These are phyloP conservation scores for Synchiropus splendidus DNA, from an alignment of 2,113 vertebrate genomes.

Conservation along the genomic window DNA sequence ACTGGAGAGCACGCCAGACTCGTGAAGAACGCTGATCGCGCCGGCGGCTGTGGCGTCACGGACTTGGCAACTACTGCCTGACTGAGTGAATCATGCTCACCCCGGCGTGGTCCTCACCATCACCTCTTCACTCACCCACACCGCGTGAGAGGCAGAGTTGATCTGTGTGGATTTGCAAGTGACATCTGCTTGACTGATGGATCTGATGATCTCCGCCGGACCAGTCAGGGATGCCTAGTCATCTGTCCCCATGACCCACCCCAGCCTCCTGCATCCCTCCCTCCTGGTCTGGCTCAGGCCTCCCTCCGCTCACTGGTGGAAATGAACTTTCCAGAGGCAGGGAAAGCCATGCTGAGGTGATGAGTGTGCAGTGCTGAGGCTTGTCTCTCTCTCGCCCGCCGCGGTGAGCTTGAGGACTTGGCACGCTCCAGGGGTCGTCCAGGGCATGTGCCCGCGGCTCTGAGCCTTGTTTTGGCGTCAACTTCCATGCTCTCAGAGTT, in stretches of 20 bases:
- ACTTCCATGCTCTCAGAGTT: too few species aligned
- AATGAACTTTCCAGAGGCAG: conserved; percentile 51
- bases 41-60: conserved; percentile 20
- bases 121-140: conserved; percentile 11
- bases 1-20: conserved; percentile 29
- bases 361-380: conserved; percentile 61
- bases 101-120: not conserved
- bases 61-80: not conserved
- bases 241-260: not conserved
- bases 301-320: conserved; percentile 13
- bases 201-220: too few species aligned
- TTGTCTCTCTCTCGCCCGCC: conserved; percentile 51
- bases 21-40: conserved; percentile 11
- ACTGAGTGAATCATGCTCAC: conserved; percentile 13
- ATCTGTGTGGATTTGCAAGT: conserved; percentile 7
- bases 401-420: conserved; percentile 38
- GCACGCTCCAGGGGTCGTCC: conserved; percentile 30
- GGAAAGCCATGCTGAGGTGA: conserved; percentile 59
- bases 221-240: conserved; percentile 25
- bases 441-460: conserved; percentile 11
- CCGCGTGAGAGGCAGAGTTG: conserved; percentile 4
- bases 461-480: too few species aligned
- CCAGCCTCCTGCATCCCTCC: not conserved
- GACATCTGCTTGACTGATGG: conserved; percentile 13
- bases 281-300: not conserved